Base-by-base conservation (phyloP, 2,888 invertebrate species). In the Tachina lurida region DNA sequence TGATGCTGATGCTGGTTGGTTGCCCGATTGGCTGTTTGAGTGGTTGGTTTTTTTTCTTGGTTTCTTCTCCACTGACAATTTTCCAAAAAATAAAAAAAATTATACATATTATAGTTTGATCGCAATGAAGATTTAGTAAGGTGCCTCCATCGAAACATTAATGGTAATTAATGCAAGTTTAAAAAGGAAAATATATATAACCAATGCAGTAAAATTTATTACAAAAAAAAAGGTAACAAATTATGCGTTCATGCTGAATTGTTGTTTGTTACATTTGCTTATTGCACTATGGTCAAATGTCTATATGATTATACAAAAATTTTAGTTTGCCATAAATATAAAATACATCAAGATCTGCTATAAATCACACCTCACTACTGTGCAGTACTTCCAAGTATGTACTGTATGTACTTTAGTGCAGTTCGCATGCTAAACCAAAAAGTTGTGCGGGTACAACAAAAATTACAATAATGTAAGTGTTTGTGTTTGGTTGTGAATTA, bases 151-250 rank as follows among this genome's bases (percentile, higher is more conserved):
- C 60, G 82, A 82, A 85, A 75, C 60, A 79, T 85, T 82, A 79
- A 85, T 82, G 75, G 85, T 82, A 85, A 85, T 82, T 82, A 85
- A 82, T 82, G 82, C 82, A 85, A 67, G 45, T 77, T 60, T 3
- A 5, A 31, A 58, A 60, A 63, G 68, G 15, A 47, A 60, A 45
- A 45, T 60, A 67, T 41, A 52, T 15, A 47, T 58, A 58, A 19
- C n/a, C 19, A 78, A 45, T 70, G 41, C 68, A 63, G 19, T 12
- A n/a, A 76, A 49, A 65, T 19, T 15, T 54, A 47, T 22, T 41
- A 31, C 3, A 70, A 68, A 60, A 73, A 67, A 81, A 70, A n/a
- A n/a, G n/a, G 49, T 49, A 67, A 67, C 67, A 76, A 70, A 78
- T 80, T 62, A 81, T 80, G 63, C 77, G 52, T 79, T 84, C 71